These are phyloP conservation scores for Semaprochilodus insignis DNA, from an alignment of 2,797 vertebrate species.

Conservation along the genomic window DNA sequence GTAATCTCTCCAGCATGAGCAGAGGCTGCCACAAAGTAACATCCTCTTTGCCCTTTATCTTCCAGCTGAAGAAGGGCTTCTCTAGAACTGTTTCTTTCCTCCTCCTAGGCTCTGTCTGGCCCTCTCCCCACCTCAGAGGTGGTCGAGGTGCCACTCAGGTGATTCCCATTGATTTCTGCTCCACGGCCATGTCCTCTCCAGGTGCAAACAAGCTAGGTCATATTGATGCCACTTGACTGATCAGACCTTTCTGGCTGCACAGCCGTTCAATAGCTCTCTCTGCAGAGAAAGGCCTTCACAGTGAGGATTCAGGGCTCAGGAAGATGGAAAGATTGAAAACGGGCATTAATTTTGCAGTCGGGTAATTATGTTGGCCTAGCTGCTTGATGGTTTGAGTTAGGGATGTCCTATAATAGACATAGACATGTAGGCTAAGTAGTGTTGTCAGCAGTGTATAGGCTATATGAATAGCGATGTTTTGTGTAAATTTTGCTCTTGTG, in stretches of 20 bases:
- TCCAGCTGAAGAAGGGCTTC: conserved; percentile 26
- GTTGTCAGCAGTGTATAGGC: not conserved
- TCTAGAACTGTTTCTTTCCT: conserved; percentile 34
- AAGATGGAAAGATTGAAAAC: conserved; percentile 40
- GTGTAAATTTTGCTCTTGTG: not conserved
- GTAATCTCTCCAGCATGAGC: not conserved
- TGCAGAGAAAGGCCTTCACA: conserved; percentile 46
- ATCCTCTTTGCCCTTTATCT: conserved; percentile 45
- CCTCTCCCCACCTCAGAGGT: conserved; percentile 32
- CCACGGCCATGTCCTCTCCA: conserved; percentile 60
- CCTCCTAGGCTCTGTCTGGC: conserved; percentile 27
- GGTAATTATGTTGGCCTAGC: conserved; percentile 68
- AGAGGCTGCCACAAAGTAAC: not conserved
- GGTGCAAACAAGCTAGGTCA: conserved; percentile 66
- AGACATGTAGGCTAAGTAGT: not conserved
- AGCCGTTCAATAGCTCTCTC: conserved; percentile 59
- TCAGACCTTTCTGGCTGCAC: conserved; percentile 61
- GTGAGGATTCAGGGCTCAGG: conserved; percentile 27
- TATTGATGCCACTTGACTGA: conserved; percentile 65
- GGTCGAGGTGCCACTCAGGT: conserved; percentile 66
- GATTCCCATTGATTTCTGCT: conserved; percentile 67
- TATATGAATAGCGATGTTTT: not conserved
- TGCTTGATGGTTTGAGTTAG: conserved; percentile 53
- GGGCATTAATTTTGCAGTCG: conserved; percentile 42
- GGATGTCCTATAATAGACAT: conserved; percentile 3